Conservation (phyloP, 2,113 vertebrate genomes). For the Climacteris rufus region DNA sequence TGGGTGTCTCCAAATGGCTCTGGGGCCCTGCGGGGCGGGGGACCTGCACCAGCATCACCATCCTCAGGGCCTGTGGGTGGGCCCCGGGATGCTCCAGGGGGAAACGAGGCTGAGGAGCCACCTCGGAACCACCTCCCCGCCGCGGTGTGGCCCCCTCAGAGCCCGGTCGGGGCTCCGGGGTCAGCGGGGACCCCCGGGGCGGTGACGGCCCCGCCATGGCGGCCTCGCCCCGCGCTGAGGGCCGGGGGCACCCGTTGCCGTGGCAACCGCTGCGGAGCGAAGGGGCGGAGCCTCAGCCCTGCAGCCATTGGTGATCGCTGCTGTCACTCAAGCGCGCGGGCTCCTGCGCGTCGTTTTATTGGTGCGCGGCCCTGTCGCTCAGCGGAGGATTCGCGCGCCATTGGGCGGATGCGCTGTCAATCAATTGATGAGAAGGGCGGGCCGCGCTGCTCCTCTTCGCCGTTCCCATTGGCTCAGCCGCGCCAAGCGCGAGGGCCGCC, state of each 20-base stretch:
- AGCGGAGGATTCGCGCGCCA: accelerated
- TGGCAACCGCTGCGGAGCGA: neutral
- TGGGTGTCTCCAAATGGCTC: accelerated
- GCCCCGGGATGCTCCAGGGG: neutral
- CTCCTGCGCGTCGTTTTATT: neutral
- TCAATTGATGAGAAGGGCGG: accelerated
- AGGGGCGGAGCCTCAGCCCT: neutral
- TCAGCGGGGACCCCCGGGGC: no score
- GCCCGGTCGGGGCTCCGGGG: neutral
- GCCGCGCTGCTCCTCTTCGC: accelerated
- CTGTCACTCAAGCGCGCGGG: neutral
- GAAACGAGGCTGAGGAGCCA: neutral
- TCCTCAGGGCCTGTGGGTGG: accelerated
- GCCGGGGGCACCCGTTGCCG: neutral
- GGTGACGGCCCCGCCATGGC: neutral
- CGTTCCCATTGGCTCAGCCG: neutral
- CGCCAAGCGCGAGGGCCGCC: neutral
- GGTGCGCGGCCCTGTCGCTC: accelerated
- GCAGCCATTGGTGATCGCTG: accelerated
- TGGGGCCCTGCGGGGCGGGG: no score
- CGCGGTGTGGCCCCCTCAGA: accelerated
- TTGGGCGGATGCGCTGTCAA: accelerated
- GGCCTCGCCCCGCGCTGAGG: neutral
- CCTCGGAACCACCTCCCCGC: no score
- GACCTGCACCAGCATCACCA: neutral